Base-by-base conservation (phyloP, 2,888 invertebrate genomes). In the Drosophila neonasuta region DNA sequence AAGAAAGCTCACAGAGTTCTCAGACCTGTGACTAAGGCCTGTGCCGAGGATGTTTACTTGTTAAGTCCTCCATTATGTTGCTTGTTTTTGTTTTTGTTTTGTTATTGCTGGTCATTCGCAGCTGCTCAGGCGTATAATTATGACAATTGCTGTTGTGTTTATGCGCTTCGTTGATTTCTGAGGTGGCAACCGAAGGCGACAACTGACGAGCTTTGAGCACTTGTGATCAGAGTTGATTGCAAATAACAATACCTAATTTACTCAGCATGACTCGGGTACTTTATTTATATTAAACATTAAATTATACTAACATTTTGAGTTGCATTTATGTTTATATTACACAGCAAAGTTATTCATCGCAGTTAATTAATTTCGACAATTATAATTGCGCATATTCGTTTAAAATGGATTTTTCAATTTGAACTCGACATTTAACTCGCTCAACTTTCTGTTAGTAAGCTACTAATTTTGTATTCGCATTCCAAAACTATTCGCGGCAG, bases 121-220 rank as follows among this genome's bases (percentile, higher is more conserved):
- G 63, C 66, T 78, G 84, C 51, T 80, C 84, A 72, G 63, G 81
- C 80, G 75, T 67, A 55, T 81, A 80, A 81, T 86, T 81, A 86
- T 81, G 84, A 83, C 80, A 86, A 81, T 86, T 86, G 81, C 61
- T 70, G 68, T 60, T 71, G 52, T 68, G 48, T 51, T 61, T 55
- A 63, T 72, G 69, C 84, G 84, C 75, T 51, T 58, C 60, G 78
- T 68, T 83, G 81, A 68, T 67, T 62, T 46, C 54, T 34, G 49
- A 80, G 86, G 83, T 83, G 71, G 45, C 60, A 60, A 36, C 54
- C 39, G 42, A 48, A 54, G 32, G 52, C 46, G 36, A 46, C 15
- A 50, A 24, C 9, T 48, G 48, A 51, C 44, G 34, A 45, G 44
- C 42, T 9, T 15, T 13, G 8, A 50, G 29, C 13, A 34, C 15